These are phyloP conservation scores for Amphiprion percula DNA, from an alignment of 2,113 vertebrate species.

Conservation along the genomic window DNA sequence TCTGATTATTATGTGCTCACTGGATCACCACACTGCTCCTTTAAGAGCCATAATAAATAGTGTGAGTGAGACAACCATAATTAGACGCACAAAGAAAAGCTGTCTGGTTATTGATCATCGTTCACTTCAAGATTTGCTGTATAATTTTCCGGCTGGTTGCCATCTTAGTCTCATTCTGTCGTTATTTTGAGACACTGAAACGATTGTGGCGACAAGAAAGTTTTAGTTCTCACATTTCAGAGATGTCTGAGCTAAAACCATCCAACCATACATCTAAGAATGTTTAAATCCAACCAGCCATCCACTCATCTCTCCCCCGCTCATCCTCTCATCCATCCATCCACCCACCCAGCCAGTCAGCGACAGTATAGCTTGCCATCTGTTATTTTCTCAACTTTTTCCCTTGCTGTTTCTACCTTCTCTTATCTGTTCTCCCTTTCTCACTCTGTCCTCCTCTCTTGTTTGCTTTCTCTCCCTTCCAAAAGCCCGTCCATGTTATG, in stretches of 20 bases:
- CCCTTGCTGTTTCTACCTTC: conserved; percentile 19
- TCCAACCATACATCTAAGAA: conserved; percentile 23
- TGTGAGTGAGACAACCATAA: background rate
- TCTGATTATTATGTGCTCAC: background rate
- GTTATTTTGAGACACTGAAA: background rate
- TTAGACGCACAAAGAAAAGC: conserved; percentile 27
- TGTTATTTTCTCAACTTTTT: conserved; percentile 49
- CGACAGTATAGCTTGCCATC: conserved; percentile 49
- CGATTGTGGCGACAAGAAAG: background rate
- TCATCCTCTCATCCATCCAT: conserved; percentile 29
- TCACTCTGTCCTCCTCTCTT: background rate
- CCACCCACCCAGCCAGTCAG: conserved; percentile 21
- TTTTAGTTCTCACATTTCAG: background rate
- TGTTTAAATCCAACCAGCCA: conserved; percentile 20
- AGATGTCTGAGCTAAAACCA: conserved; percentile 13
- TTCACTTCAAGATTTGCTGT: conserved; percentile 15
- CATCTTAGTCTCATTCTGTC: background rate
- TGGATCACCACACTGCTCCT: background rate
- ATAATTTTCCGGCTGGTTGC: background rate
- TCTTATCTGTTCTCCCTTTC: conserved; percentile 24
- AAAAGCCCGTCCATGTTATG: conserved; percentile 24
- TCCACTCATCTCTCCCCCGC: conserved; percentile 7
- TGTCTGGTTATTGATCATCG: conserved; percentile 12
- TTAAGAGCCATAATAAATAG: too few species aligned
- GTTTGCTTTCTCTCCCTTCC: conserved; percentile 10